Evolutionary conservation across 2,113 vertebrate species (phyloP).

Genomic region (Notothenia rossii): DNA sequence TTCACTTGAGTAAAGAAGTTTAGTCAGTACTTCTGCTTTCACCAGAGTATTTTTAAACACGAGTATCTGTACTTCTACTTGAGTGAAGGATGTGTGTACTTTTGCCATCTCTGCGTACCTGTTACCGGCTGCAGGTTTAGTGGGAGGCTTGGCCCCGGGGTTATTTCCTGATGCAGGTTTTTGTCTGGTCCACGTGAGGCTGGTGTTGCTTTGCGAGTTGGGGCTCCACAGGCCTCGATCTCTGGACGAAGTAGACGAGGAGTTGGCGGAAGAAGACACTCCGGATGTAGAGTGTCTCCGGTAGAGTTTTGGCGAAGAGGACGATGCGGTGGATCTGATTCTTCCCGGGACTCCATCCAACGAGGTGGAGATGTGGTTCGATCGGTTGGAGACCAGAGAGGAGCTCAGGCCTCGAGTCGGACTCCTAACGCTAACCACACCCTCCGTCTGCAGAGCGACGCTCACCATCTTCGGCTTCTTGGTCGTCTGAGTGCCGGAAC

Average conservation of each 20-base stretch:
- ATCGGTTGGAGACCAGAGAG: slow-evolving; percentile 87
- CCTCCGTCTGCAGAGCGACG: slow-evolving; percentile 92
- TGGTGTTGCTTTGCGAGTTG: slow-evolving; percentile 86
- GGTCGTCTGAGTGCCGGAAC: slow-evolving; percentile 88
- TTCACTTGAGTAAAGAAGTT: no score
- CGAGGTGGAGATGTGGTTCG: slow-evolving; percentile 90
- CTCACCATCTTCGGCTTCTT: slow-evolving; percentile 86
- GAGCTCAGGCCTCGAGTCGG: slow-evolving; percentile 84
- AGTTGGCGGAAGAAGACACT: slow-evolving; percentile 62
- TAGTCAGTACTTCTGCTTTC: no score
- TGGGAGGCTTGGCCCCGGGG: slow-evolving; percentile 56
- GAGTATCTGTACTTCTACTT: no score
- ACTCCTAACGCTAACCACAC: slow-evolving; percentile 81
- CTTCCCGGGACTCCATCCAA: slow-evolving; percentile 89
- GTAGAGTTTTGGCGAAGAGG: slow-evolving; percentile 92
- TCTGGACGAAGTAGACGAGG: slow-evolving; percentile 71
- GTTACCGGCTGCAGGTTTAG: slow-evolving; percentile 83
- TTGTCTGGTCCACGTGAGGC: slow-evolving; percentile 88
- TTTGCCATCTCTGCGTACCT: slow-evolving; percentile 55
- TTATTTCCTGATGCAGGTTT: slow-evolving; percentile 51
- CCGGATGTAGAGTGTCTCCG: slow-evolving; percentile 85
- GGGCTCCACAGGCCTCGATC: slow-evolving; percentile 89
- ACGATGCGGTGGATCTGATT: slow-evolving; percentile 83
- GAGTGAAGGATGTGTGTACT: no score
- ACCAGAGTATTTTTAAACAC: no score